Evolutionary conservation across 2,888 invertebrate genomes (phyloP), one percentile per base, ranked within the genome.

Genomic region (Dastarcus helophoroides): DNA sequence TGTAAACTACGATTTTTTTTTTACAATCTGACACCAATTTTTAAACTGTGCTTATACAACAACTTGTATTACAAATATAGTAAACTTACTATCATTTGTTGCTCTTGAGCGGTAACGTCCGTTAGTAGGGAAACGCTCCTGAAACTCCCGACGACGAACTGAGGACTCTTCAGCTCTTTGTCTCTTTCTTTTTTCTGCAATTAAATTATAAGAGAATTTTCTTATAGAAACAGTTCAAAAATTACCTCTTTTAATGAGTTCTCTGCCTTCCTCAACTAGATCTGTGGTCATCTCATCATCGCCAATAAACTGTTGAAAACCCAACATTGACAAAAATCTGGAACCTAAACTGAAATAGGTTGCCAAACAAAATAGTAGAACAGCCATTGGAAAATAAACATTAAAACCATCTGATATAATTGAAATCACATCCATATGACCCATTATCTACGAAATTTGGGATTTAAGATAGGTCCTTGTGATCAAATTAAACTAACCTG

Each of bases 381-480:
- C 94, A 36, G 88, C 77, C 76, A 97, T 95, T 1, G 98, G 98
- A 62, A 99, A 94, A 65, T 98, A 99, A 32, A 99, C 84, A 64
- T 98, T 98, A 67, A 99, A 97, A 5, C 97, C 97, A 58, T 94
- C 86, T 0, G 95, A 85, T 42, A 98, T 86, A 37, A 98, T 88
- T 14, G 86, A 82, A 32, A 99, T 79, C 1, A 98, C 93, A 61
- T 97, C 95, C 93, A 98, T 90, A 58, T 98, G 97, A 0, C 98
- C 98, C 97, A 98, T 98, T 46, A 94, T 79, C 83, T 81, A 51
- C 5, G 46, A 49, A 40, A 37, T 40, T 8, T 23, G 6, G 19
- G 19, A 17, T n/a, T n/a, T n/a, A n/a, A n/a, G n/a, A n/a, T n/a
- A n/a, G n/a, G n/a, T n/a, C n/a, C n/a, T n/a, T n/a, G n/a, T n/a